Percentiles rank a stretch among this genome's conserved stretches.
Conservation (phyloP, 2,888 invertebrate genomes). For the Acleris holmiana region DNA sequence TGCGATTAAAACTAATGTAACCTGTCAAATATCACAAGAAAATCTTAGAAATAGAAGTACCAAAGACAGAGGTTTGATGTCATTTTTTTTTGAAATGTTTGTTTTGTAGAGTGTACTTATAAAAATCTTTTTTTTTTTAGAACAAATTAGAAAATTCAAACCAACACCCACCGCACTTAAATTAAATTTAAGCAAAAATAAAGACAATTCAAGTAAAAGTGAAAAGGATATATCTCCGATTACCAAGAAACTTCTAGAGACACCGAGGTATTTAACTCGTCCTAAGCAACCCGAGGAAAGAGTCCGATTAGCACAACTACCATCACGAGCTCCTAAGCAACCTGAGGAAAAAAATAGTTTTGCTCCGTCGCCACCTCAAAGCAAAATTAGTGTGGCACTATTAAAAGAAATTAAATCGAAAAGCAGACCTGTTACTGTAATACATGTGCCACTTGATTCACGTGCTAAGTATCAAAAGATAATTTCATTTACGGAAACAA, state of each 20-base stretch:
- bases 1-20: conserved; percentile 46
- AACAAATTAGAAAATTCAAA: conserved; percentile 47
- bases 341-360: conserved; percentile 44
- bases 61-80: conserved; percentile 53
- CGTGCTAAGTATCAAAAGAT: conserved; percentile 39
- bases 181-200: conserved; percentile 59
- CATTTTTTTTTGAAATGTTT: neutral
- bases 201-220: conserved; percentile 52
- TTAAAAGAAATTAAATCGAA: conserved; percentile 51
- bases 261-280: conserved; percentile 42
- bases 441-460: conserved; percentile 64
- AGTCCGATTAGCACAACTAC: conserved; percentile 42
- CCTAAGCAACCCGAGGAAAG: conserved; percentile 49
- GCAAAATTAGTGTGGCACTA: conserved; percentile 45
- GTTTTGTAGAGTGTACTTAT: neutral
- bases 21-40: conserved; percentile 42
- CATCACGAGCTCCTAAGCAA: conserved; percentile 45
- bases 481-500: conserved; percentile 17
- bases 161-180: conserved; percentile 47
- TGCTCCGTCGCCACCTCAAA: conserved; percentile 43
- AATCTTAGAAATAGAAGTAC: conserved; percentile 47
- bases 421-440: conserved; percentile 52
- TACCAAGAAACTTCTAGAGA: conserved; percentile 52
- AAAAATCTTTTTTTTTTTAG: conserved; percentile 47
- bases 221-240: conserved; percentile 51